These are phyloP conservation scores for Pristionchus pacificus DNA, from an alignment of 1,140 invertebrate species.

Conservation along the genomic window DNA sequence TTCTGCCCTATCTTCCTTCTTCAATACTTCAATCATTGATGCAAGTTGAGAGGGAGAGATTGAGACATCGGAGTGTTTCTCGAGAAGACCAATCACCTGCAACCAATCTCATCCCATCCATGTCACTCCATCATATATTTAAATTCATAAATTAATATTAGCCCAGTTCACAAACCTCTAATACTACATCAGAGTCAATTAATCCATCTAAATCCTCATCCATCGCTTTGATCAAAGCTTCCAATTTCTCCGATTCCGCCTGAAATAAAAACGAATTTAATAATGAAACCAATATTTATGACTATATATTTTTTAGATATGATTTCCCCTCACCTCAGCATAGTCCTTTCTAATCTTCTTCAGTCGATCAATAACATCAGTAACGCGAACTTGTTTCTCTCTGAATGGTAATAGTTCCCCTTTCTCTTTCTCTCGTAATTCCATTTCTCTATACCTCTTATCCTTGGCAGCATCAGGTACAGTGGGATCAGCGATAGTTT, in stretches of 20 bases:
- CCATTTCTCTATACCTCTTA: slow-evolving; percentile 26
- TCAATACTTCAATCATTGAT: slow-evolving; percentile 29
- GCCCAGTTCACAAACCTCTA: slow-evolving; percentile 23
- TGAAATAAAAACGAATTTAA: no score
- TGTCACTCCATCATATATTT: no score
- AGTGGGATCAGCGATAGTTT: slow-evolving; percentile 33
- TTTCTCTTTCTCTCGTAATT: background rate
- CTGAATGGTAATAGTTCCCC: no score
- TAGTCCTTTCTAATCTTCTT: slow-evolving; percentile 25
- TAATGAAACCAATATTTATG: no score
- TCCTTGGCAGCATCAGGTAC: slow-evolving; percentile 20
- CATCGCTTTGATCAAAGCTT: slow-evolving; percentile 28
- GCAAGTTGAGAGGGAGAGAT: slow-evolving; percentile 33
- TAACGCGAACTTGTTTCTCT: slow-evolving; percentile 30
- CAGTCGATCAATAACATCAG: slow-evolving; percentile 35
- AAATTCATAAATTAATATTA: slow-evolving; percentile 3
- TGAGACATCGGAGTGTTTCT: slow-evolving; percentile 37
- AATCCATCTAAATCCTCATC: slow-evolving; percentile 40
- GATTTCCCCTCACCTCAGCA: slow-evolving; percentile 10
- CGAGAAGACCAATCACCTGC: slow-evolving; percentile 38
- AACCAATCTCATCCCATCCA: background rate
- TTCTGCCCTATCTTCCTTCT: background rate
- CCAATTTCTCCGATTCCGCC: slow-evolving; percentile 10
- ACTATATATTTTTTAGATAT: no score
- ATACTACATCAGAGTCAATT: slow-evolving; percentile 34